These are phyloP conservation scores for Marcusenius ussheri DNA, from an alignment of 2,113 vertebrate genomes.

Conservation along the genomic window DNA sequence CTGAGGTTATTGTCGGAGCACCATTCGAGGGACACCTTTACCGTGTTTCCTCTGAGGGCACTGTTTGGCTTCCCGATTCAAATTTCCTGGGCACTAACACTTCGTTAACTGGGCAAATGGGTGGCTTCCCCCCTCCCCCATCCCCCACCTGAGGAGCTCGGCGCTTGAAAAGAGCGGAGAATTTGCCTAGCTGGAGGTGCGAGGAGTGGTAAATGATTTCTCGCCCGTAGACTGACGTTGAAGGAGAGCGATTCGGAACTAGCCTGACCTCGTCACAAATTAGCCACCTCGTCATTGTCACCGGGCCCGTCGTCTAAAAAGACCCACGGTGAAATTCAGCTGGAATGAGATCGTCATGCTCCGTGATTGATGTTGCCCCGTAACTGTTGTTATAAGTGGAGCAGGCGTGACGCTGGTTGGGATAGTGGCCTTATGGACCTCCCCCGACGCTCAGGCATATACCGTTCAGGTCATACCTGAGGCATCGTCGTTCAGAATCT, in stretches of 20 bases:
- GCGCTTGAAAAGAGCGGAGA: not conserved
- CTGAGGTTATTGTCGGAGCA: not conserved
- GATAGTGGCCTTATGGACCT: no score
- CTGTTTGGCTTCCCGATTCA: not conserved
- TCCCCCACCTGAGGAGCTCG: not conserved
- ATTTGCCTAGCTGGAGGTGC: not conserved
- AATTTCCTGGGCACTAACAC: constrained; percentile 8
- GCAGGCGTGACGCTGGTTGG: not conserved
- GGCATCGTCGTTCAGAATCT: not conserved
- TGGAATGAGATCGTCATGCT: not conserved
- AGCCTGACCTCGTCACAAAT: constrained; percentile 51
- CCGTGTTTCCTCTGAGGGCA: not conserved
- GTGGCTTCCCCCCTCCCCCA: no score
- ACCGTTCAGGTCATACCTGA: not conserved
- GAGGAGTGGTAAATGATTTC: constrained; percentile 40
- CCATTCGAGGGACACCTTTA: not conserved
- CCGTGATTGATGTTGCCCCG: constrained; percentile 18
- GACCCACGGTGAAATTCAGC: not conserved
- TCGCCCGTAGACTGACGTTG: constrained; percentile 57
- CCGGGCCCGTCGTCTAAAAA: not conserved
- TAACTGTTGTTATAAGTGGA: not conserved
- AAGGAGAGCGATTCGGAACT: constrained; percentile 56
- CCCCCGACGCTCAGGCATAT: not conserved
- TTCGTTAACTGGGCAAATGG: not conserved
- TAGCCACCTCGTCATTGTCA: constrained; percentile 29